Conservation (phyloP, 2,888 invertebrate genomes). For the Frankliniella intonsa region DNA sequence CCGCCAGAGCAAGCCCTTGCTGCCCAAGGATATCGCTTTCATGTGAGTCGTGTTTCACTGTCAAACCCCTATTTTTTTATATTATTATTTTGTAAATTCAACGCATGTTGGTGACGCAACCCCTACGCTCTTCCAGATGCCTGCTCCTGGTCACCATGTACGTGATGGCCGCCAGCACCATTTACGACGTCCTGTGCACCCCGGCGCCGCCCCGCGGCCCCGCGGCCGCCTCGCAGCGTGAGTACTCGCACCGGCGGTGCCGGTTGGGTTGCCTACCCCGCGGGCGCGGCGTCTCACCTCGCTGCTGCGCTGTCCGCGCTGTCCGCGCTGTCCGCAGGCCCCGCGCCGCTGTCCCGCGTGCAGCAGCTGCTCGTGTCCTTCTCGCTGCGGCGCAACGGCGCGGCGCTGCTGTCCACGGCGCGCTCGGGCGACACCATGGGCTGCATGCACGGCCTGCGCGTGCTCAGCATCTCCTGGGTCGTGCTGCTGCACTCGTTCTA, state of each 20-base stretch:
- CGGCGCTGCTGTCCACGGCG: conserved; percentile 43
- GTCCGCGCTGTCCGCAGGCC: neutral
- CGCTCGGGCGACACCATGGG: conserved; percentile 42
- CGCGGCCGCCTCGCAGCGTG: neutral
- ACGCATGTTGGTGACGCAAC: neutral
- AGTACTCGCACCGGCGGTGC: neutral
- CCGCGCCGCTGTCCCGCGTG: neutral
- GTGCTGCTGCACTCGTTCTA: conserved; percentile 49
- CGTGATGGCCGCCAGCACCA: conserved; percentile 3
- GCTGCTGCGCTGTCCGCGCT: neutral
- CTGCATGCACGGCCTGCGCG: conserved; percentile 52
- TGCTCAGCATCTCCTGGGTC: conserved; percentile 50
- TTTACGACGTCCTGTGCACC: conserved; percentile 1
- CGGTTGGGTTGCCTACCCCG: neutral
- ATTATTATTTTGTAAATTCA: neutral
- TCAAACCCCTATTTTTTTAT: too few species aligned
- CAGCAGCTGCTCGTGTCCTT: conserved; percentile 42
- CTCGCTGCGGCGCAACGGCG: conserved; percentile 46
- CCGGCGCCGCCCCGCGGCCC: neutral
- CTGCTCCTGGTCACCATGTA: conserved; percentile 1
- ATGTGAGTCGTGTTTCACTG: conserved; percentile 33
- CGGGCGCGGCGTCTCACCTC: neutral
- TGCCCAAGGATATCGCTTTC: conserved; percentile 33
- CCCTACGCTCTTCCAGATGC: neutral
- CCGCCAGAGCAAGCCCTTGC: conserved; percentile 24